phyloP scores from a whole-genome alignment of 1,140 invertebrate genomes.

The Stegodyphus mimosarum region DNA sequence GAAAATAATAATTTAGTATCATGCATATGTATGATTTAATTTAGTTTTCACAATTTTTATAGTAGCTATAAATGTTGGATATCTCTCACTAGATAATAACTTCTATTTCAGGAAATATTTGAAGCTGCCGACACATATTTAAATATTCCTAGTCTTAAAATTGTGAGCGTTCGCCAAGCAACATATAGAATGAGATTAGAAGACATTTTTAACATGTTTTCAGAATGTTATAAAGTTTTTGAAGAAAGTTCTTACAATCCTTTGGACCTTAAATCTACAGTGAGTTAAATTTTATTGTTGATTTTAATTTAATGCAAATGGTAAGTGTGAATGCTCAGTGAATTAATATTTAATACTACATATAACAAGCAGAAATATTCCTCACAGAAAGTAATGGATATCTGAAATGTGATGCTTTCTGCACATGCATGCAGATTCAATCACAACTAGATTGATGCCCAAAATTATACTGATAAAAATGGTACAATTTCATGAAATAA shows the following conservation, averaged over 20 bases:
- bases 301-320: no score
- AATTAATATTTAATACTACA: not conserved
- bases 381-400: not conserved
- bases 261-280: constrained; percentile 22
- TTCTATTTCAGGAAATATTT: constrained; percentile 34
- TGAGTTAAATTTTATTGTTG: not conserved
- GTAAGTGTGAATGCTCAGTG: no score
- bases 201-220: constrained; percentile 14
- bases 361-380: not conserved
- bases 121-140: constrained; percentile 36
- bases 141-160: constrained; percentile 10
- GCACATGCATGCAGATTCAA: no score
- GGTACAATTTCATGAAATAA: no score
- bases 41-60: no score
- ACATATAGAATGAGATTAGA: constrained; percentile 18
- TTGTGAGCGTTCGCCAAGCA: constrained; percentile 15
- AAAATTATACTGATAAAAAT: no score
- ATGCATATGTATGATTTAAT: no score
- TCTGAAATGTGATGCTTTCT: no score
- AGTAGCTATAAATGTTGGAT: no score
- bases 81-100: no score
- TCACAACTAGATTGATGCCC: no score
- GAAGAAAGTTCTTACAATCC: constrained; percentile 24
- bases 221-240: constrained; percentile 37
- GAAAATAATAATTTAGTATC: not conserved